phyloP scores from a whole-genome alignment of 2,888 invertebrate species.

The Aproaerema taeniolella region DNA sequence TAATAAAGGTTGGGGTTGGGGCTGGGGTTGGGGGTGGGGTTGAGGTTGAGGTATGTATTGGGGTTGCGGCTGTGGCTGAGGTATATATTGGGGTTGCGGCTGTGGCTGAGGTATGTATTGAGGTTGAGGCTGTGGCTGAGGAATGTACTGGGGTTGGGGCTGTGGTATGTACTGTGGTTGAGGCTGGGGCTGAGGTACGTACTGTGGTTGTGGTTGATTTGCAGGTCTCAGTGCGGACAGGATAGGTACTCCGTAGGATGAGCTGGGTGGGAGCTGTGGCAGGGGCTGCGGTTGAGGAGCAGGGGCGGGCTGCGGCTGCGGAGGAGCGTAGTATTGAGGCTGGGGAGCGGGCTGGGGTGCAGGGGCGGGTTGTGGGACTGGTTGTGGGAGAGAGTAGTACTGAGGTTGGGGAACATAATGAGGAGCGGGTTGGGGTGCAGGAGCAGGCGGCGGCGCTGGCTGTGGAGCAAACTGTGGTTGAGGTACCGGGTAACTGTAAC shows the following conservation, averaged over 20 bases:
- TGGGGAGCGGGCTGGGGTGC: constrained; percentile 10
- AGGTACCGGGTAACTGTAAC: constrained; percentile 20
- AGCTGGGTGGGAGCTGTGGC: constrained; percentile 10
- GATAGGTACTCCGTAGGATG: constrained; percentile 9
- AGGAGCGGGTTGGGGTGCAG: constrained; percentile 14
- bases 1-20: constrained; percentile 10
- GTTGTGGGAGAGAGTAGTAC: constrained; percentile 19
- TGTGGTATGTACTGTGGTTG: constrained; percentile 5
- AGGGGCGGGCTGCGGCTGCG: constrained; percentile 27
- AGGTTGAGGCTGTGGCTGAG: constrained; percentile 18
- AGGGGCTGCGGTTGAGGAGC: constrained; percentile 15
- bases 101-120: constrained; percentile 12
- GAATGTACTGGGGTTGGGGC: constrained; percentile 2
- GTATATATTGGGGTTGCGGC: constrained; percentile 9
- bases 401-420: constrained; percentile 24
- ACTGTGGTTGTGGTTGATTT: constrained; percentile 12
- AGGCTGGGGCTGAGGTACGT: constrained; percentile 10
- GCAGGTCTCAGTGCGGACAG: constrained; percentile 1
- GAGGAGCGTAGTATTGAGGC: constrained; percentile 15
- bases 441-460: constrained; percentile 14
- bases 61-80: constrained; percentile 6
- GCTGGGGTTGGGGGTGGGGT: constrained; percentile 10
- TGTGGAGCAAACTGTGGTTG: constrained; percentile 24
- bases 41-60: constrained; percentile 13
- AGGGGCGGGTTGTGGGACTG: constrained; percentile 23